Evolutionary conservation across 2,797 vertebrate genomes (phyloP).

Genomic region (Trematomus bernacchii): DNA sequence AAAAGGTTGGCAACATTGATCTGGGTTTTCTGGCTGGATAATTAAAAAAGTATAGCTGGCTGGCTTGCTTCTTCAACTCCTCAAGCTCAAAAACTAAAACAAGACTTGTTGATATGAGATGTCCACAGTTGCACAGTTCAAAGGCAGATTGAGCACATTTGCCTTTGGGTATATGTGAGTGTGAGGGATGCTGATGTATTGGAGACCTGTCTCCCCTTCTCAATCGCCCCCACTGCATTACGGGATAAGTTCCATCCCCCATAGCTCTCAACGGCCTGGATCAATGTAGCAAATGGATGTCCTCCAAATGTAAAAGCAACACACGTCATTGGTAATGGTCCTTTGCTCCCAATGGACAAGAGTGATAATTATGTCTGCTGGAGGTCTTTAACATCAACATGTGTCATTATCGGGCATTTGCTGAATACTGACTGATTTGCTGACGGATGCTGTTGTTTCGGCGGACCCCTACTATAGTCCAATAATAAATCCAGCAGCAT

Average conservation of each 20-base stretch:
- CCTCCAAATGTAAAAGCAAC: neutral
- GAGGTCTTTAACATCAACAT: neutral
- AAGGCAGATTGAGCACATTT: neutral
- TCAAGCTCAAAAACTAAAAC: neutral
- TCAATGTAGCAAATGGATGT: conserved; percentile 6
- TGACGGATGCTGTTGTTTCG: neutral
- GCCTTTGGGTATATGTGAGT: neutral
- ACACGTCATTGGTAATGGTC: neutral
- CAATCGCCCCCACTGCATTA: conserved; percentile 10
- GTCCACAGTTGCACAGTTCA: neutral
- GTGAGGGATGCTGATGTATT: conserved; percentile 12
- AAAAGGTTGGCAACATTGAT: too few relatives aligned
- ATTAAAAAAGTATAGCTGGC: too few relatives aligned
- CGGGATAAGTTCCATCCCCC: neutral
- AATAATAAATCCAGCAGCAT: neutral
- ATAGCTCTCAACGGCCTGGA: conserved; percentile 4
- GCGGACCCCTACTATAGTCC: neutral
- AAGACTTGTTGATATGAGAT: neutral
- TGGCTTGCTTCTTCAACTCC: too few relatives aligned
- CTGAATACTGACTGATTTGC: neutral
- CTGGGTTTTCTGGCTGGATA: too few relatives aligned
- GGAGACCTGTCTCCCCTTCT: conserved; percentile 12
- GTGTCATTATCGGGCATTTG: neutral
- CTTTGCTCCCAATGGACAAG: neutral
- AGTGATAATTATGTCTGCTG: neutral